phyloP scores from a whole-genome alignment of 1,140 invertebrate species.

The Rhynchophorus ferrugineus region DNA sequence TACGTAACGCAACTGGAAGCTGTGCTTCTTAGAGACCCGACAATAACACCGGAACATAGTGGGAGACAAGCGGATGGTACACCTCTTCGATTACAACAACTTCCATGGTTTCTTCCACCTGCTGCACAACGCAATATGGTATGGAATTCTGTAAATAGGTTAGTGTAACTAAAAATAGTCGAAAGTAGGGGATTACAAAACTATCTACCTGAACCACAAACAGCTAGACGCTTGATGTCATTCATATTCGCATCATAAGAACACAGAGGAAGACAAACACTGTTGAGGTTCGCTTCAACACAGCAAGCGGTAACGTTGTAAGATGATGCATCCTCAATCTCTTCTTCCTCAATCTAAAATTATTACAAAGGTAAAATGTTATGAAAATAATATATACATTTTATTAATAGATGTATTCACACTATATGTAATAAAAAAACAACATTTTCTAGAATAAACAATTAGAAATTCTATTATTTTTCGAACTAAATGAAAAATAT shows the following conservation, averaged over 20 bases:
- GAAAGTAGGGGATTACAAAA: neutral
- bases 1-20: conserved; percentile 63
- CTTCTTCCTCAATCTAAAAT: conserved; percentile 47
- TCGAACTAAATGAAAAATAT: no score
- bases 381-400: no score
- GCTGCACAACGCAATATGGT: conserved; percentile 61
- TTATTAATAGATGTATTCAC: no score
- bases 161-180: neutral
- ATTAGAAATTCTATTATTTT: no score
- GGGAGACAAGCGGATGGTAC: conserved; percentile 63
- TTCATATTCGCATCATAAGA: conserved; percentile 73
- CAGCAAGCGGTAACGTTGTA: conserved; percentile 78
- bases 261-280: conserved; percentile 71
- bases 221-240: conserved; percentile 59
- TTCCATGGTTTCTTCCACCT: conserved; percentile 67
- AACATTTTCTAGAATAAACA: no score
- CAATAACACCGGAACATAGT: conserved; percentile 65
- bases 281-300: conserved; percentile 57
- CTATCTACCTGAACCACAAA: conserved; percentile 46
- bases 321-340: conserved; percentile 44
- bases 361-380: no score
- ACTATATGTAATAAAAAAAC: no score
- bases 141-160: conserved; percentile 47
- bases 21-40: conserved; percentile 45
- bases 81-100: conserved; percentile 64